A percentile compares a stretch with the other conserved stretches of the same genome.
These are phyloP conservation scores for Brachionus rotundiformis DNA, from an alignment of 1,140 invertebrate species.

Conservation along the genomic window DNA sequence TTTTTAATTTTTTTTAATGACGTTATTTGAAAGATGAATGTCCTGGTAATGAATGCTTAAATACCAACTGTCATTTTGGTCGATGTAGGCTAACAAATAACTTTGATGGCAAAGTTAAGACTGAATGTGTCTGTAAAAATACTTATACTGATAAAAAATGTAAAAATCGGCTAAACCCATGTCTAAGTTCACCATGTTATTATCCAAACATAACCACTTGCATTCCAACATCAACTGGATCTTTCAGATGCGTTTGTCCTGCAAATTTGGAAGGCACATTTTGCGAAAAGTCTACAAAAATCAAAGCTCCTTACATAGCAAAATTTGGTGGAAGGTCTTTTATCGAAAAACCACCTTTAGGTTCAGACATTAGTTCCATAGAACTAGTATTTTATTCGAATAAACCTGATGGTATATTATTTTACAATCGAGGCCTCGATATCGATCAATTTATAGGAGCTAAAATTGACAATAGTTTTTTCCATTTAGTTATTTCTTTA, in stretches of 20 bases:
- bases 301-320: not conserved
- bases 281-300: not conserved
- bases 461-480: conserved; percentile 20
- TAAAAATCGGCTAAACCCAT: not conserved
- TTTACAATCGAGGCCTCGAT: not conserved
- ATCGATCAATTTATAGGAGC: not conserved
- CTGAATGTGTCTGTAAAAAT: not conserved
- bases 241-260: conserved; percentile 10
- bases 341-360: conserved; percentile 1
- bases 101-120: not conserved
- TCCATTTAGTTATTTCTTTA: conserved; percentile 1
- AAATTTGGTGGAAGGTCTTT: conserved; percentile 15
- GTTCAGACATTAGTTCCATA: not conserved
- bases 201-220: not conserved
- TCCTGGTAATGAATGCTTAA: not conserved
- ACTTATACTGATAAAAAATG: not conserved
- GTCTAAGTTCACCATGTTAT: conserved; percentile 10
- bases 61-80: not conserved
- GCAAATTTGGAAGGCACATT: not conserved
- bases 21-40: conserved; percentile 15
- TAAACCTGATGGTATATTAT: conserved; percentile 29
- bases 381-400: conserved; percentile 19
- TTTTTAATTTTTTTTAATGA: too few relatives aligned
- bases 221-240: not conserved
- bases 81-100: not conserved